phyloP scores from a whole-genome alignment of 1,140 invertebrate genomes.

The Drosophila oshimai region DNA sequence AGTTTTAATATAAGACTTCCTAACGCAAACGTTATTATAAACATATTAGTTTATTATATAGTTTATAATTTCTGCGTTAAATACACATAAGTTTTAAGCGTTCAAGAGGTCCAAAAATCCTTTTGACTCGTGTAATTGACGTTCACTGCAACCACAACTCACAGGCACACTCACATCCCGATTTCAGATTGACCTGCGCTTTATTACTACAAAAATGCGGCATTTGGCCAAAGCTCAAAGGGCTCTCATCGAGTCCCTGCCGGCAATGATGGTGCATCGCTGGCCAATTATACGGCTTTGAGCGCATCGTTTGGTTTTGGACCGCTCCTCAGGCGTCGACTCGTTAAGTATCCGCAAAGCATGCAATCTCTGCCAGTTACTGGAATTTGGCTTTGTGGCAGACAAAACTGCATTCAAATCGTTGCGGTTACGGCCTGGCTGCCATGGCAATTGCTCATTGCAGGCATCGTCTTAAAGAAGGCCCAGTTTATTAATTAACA shows the following conservation, averaged over 20 bases:
- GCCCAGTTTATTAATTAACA: slow-evolving; percentile 64
- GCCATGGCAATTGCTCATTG: slow-evolving; percentile 34
- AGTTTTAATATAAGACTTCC: too few species aligned
- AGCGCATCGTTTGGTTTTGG: not conserved
- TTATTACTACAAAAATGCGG: slow-evolving; percentile 68
- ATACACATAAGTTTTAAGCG: not conserved
- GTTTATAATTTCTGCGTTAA: too few species aligned
- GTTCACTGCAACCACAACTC: slow-evolving; percentile 1
- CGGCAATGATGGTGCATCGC: slow-evolving; percentile 7
- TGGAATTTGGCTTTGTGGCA: slow-evolving; percentile 20
- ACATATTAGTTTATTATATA: too few species aligned
- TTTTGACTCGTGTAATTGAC: slow-evolving; percentile 1
- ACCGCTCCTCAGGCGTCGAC: not conserved
- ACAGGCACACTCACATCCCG: not conserved
- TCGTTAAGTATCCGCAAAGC: slow-evolving; percentile 55
- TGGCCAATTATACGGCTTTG: slow-evolving; percentile 18
- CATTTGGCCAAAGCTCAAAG: slow-evolving; percentile 59
- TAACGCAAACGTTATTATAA: too few species aligned
- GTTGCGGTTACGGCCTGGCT: slow-evolving; percentile 37
- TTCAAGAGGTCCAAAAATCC: not conserved
- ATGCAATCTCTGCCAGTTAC: slow-evolving; percentile 41
- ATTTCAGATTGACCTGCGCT: slow-evolving; percentile 1
- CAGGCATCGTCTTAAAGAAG: slow-evolving; percentile 45
- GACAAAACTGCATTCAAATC: slow-evolving; percentile 54
- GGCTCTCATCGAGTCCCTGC: slow-evolving; percentile 12